Conservation (phyloP, 2,888 invertebrate species). For the Taenaris catops region DNA sequence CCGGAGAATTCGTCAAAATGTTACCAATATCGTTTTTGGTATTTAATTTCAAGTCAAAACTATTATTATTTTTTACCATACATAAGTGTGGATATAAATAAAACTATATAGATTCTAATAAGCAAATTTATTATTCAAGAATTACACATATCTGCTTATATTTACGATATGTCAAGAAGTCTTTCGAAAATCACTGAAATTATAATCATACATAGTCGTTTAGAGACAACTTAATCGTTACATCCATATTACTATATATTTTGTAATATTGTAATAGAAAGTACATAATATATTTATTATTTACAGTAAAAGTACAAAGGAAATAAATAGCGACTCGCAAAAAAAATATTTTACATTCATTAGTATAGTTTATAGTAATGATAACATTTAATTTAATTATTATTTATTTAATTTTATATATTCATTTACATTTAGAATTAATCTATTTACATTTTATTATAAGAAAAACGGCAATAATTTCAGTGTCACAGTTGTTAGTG, state of each 20-base stretch:
- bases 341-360: constrained; percentile 19
- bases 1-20: no score
- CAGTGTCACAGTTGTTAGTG: constrained; percentile 28
- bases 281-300: constrained; percentile 29
- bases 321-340: constrained; percentile 18
- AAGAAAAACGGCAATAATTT: constrained; percentile 33
- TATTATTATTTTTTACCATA: no score
- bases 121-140: constrained; percentile 70
- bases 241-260: constrained; percentile 3
- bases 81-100: no score
- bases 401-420: constrained; percentile 18
- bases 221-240: constrained; percentile 5
- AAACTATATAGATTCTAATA: constrained; percentile 43
- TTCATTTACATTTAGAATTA: constrained; percentile 22
- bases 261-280: constrained; percentile 17
- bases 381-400: constrained; percentile 15
- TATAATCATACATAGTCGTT: constrained; percentile 21
- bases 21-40: no score
- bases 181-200: constrained; percentile 61
- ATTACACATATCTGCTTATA: constrained; percentile 63
- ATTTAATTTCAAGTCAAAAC: no score
- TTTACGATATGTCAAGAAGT: constrained; percentile 75
- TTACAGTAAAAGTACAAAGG: constrained; percentile 17
- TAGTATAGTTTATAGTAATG: constrained; percentile 9
- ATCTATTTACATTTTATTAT: constrained; percentile 32